Conservation (phyloP, 2,888 invertebrate species). For the Villa cingulata region DNA sequence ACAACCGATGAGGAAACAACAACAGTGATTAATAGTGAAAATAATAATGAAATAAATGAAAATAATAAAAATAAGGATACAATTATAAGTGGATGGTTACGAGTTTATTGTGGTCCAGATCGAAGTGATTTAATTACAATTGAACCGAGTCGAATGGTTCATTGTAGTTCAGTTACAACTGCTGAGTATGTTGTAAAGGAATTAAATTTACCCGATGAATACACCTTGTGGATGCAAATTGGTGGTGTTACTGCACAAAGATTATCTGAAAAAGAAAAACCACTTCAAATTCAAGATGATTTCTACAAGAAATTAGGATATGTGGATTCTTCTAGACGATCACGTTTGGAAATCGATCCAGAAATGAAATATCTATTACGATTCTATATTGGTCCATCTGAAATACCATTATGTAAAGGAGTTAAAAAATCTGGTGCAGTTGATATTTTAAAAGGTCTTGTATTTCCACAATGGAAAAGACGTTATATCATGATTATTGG, state of each 20-base stretch:
- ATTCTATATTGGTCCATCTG: conserved; percentile 47
- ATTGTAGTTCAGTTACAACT: conserved; percentile 12
- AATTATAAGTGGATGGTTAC: conserved; percentile 14
- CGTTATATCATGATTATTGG: conserved; percentile 46
- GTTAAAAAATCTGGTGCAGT: conserved; percentile 37
- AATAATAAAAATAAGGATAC: neutral
- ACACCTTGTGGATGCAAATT: conserved; percentile 33
- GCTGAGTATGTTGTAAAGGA: conserved; percentile 13
- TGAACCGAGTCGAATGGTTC: conserved; percentile 17
- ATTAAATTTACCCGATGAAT: conserved; percentile 16
- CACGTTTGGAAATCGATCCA: conserved; percentile 50
- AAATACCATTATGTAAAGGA: conserved; percentile 38
- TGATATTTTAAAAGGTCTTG: conserved; percentile 50
- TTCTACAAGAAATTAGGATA: conserved; percentile 46
- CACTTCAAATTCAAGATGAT: conserved; percentile 47
- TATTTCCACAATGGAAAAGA: conserved; percentile 54
- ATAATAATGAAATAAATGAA: neutral
- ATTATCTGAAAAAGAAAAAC: conserved; percentile 42
- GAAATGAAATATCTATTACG: conserved; percentile 47
- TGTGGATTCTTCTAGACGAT: conserved; percentile 43
- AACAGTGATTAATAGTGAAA: neutral
- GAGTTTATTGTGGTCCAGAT: conserved; percentile 17
- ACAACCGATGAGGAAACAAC: neutral
- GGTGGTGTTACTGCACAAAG: conserved; percentile 44
- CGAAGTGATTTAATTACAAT: conserved; percentile 14